Evolutionary conservation across 2,797 vertebrate genomes (phyloP), one percentile per base, ranked within the genome.

Genomic region (Pseudochaenichthys georgianus): DNA sequence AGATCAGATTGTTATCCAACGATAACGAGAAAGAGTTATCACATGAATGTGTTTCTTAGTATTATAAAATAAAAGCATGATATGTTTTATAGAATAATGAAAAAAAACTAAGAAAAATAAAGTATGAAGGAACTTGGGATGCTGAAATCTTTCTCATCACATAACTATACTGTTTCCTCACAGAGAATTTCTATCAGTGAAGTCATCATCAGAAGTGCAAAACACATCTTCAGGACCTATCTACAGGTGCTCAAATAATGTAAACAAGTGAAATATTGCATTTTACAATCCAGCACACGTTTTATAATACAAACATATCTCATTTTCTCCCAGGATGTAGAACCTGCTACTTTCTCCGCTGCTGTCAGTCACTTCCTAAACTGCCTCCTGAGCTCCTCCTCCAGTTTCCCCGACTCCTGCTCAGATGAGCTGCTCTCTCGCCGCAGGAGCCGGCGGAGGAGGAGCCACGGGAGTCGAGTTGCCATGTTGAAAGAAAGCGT

Each of bases 281-380:
- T 28, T 31, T 63, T 3, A 2, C 9, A 66, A 15, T 59, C 12
- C 11, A 23, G 9, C 5, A 5, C 3, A 28, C 1, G 31, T 65
- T 65, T 59, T 75, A 2, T 21, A 43, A 68, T 45, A n/a, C 47
- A 1, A 53, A n/a, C 1, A 38, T 38, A 1, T 70, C 21, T 67
- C 62, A 16, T 60, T 69, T 76, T 70, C 41, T 5, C 19, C 15
- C 74, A 99, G 98, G 96, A 96, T 0, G 97, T 98, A 51, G 97
- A 99, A 86, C 95, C 97, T 81, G 97, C 97, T 0, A 96, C 95
- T 53, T 95, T 99, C 63, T 99, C 97, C 0, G 96, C 96, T 0
- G 97, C 98, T 64, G 97, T 99, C 93, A 98, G 97, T 92, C 98
- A 98, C 91, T 99, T 99, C 93, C 95, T 99, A 54, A 99, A 99